Evolutionary conservation across 2,113 vertebrate species (phyloP), one percentile per base, ranked within the genome.

Genomic region (Chroicocephalus ridibundus): DNA sequence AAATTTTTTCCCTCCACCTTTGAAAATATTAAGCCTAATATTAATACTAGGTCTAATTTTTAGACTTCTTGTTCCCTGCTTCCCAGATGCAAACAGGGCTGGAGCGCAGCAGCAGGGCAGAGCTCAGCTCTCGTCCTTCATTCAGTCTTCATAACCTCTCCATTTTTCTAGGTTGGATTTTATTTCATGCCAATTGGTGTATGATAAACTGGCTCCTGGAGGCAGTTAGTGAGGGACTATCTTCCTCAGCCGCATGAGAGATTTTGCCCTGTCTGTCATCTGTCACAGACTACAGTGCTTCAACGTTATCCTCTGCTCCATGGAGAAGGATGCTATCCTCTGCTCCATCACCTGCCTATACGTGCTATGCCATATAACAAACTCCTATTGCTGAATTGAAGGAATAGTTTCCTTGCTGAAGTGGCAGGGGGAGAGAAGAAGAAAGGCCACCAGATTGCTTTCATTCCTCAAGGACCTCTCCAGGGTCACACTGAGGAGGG

Each of bases 291-390:
- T 21, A 19, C 19, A 20, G 70, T 19, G 60, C 60, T 60, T 26
- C 8, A 5, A 31, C 3, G 0, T 12, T 22, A 15, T 29, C 34
- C 70, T 66, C 49, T 22, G 36, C 51, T 57, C 46, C 60, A 3
- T 0, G 2, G 29, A 27, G 60, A 18, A 57, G 32, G 78, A 49
- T 22, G 0, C 9, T 22, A 12, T 29, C 40, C 75, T 66, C 49
- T 22, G 36, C 51, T 61, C 40, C 60, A 3, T 81, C 61, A 49
- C 42, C 54, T 47, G 11, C 66, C 51, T 25, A 2, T 11, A 5
- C 3, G 8, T 6, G n/a, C 27, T 15, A 5, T 4, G 32, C n/a
- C 15, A 4, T 6, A 8, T 17, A 31, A 31, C 24, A 24, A 38
- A 8, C 11, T 77, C 46, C 40, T 18, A 0, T 9, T 31, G 47